A percentile compares a stretch with the other conserved stretches of the same genome.
phyloP scores from a whole-genome alignment of 2,113 vertebrate species.

The Pitta sordida region DNA sequence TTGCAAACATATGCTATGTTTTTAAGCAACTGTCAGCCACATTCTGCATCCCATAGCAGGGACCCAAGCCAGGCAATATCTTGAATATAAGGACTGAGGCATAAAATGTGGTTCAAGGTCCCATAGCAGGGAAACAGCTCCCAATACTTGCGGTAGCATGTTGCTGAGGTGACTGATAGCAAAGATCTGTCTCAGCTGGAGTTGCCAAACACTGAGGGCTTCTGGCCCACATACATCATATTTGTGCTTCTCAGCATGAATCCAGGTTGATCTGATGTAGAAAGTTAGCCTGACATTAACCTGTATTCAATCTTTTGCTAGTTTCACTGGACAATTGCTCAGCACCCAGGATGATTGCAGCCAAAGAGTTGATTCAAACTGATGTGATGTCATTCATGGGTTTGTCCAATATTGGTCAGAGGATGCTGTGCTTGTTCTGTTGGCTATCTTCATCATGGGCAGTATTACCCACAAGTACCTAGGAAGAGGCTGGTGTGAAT shows the following conservation, averaged over 20 bases:
- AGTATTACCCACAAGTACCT: neutral
- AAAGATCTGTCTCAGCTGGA: neutral
- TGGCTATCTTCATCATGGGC: neutral
- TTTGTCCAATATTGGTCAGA: neutral
- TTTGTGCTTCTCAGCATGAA: neutral
- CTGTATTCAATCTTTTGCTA: neutral
- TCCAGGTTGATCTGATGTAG: neutral
- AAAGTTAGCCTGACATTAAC: neutral
- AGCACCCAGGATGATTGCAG: neutral
- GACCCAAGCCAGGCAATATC: neutral
- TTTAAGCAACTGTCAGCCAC: neutral
- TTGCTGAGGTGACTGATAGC: neutral
- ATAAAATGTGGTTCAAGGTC: neutral
- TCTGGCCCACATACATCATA: neutral
- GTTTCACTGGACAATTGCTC: neutral
- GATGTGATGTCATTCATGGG: neutral
- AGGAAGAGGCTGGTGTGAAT: neutral
- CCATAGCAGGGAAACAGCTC: neutral
- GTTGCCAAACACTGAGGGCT: neutral
- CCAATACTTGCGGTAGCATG: neutral
- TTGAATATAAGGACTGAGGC: neutral
- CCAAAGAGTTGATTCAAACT: neutral
- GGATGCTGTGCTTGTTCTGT: neutral
- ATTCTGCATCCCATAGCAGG: neutral
- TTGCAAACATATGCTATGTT: neutral